Evolutionary conservation across 2,113 vertebrate genomes (phyloP).

Genomic region (Toxotes jaculatrix): DNA sequence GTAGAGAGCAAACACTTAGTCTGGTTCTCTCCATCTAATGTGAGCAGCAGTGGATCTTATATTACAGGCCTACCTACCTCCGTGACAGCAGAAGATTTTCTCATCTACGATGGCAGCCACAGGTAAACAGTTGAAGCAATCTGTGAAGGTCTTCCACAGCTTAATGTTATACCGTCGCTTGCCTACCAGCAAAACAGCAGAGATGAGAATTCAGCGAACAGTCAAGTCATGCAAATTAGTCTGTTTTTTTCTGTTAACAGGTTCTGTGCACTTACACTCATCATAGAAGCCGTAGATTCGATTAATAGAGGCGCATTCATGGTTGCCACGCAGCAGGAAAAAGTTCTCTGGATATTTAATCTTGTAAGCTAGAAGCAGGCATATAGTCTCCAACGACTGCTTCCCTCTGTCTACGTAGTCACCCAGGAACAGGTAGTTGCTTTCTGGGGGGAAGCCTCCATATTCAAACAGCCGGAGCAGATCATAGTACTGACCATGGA

Average conservation of each 20-base stretch:
- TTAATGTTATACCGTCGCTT: conserved; percentile 88
- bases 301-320: conserved; percentile 87
- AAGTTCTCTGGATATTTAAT: conserved; percentile 88
- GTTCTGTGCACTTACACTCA: conserved; percentile 79
- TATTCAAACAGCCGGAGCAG: conserved; percentile 95
- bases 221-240: neutral
- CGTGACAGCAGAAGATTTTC: conserved; percentile 89
- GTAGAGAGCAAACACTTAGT: neutral
- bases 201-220: neutral
- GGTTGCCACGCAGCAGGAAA: conserved; percentile 86
- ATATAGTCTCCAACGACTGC: conserved; percentile 87
- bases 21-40: neutral
- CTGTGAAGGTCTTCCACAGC: conserved; percentile 88
- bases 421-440: conserved; percentile 91
- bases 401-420: conserved; percentile 88
- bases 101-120: conserved; percentile 88
- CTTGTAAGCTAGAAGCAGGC: conserved; percentile 87
- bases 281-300: conserved; percentile 89
- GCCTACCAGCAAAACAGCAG: conserved; percentile 61
- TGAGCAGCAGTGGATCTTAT: too few relatives aligned
- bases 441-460: conserved; percentile 95
- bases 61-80: conserved; percentile 77
- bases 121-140: conserved; percentile 88
- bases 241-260: neutral
- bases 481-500: conserved; percentile 98